Percentiles rank a stretch among this genome's conserved stretches.
phyloP scores from a whole-genome alignment of 2,797 vertebrate species.

The Prionace glauca region DNA sequence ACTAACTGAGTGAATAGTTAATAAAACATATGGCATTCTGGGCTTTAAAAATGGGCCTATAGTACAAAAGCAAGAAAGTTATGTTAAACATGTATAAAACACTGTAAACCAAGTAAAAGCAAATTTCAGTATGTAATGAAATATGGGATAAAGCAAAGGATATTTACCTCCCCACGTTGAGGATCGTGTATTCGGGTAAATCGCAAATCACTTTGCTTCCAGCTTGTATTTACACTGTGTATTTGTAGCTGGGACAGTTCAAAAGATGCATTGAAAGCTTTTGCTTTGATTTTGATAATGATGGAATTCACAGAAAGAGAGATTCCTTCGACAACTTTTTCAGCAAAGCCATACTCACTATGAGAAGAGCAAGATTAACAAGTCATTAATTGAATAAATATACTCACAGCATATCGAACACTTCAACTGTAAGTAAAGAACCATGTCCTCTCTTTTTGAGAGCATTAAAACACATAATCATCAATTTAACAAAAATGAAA shows the following conservation, averaged over 20 bases:
- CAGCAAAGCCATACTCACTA: constrained; percentile 97
- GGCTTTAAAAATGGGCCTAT: too few species aligned
- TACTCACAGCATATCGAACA: constrained; percentile 30
- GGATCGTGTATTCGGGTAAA: constrained; percentile 88
- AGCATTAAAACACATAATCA: background rate
- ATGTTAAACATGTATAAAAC: too few species aligned
- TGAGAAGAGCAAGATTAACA: constrained; percentile 48
- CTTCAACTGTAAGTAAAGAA: constrained; percentile 36
- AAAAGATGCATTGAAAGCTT: constrained; percentile 97
- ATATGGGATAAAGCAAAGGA: background rate
- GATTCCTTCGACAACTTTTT: constrained; percentile 97
- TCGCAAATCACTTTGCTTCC: constrained; percentile 79
- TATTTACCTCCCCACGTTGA: constrained; percentile 80
- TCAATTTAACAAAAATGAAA: background rate
- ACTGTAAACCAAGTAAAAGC: background rate
- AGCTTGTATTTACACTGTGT: constrained; percentile 93
- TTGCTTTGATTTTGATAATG: constrained; percentile 88
- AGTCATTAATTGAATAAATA: constrained; percentile 37
- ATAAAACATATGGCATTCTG: too few species aligned
- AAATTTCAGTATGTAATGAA: background rate
- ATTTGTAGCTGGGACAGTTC: constrained; percentile 96
- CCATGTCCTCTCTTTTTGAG: constrained; percentile 12
- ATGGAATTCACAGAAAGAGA: constrained; percentile 95
- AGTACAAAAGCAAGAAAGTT: too few species aligned
- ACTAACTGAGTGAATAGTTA: too few species aligned